phyloP scores from a whole-genome alignment of 2,888 invertebrate species.

The Chymomyza amoena region DNA sequence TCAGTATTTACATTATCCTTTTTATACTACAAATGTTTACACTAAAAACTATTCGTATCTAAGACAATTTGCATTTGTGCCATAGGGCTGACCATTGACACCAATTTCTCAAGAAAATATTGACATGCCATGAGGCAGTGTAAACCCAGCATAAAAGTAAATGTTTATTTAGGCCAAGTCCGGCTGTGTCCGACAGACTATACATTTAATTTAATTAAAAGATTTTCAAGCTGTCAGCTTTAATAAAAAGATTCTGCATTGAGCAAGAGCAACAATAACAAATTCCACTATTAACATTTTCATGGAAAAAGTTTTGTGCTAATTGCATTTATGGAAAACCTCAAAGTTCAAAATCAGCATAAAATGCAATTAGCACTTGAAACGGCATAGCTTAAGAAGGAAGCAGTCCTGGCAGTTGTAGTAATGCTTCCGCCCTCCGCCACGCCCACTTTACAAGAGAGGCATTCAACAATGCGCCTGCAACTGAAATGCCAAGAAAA shows the following conservation, averaged over 20 bases:
- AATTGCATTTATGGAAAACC: slow-evolving; percentile 58
- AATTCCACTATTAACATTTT: slow-evolving; percentile 44
- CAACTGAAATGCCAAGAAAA: slow-evolving; percentile 61
- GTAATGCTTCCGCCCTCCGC: background rate
- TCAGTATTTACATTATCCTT: too few relatives aligned
- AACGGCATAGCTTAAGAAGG: slow-evolving; percentile 14
- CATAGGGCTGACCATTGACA: too few relatives aligned
- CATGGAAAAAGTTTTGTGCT: slow-evolving; percentile 47
- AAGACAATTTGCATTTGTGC: too few relatives aligned
- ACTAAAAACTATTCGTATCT: too few relatives aligned
- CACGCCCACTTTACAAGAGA: background rate
- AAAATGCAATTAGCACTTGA: slow-evolving; percentile 63
- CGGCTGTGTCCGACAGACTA: background rate
- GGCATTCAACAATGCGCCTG: slow-evolving; percentile 32
- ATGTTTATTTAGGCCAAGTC: too few relatives aligned
- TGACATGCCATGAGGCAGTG: too few relatives aligned
- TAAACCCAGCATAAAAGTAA: too few relatives aligned
- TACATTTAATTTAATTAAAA: slow-evolving; percentile 50
- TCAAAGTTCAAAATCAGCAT: slow-evolving; percentile 48
- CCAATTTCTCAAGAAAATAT: too few relatives aligned
- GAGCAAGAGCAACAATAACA: slow-evolving; percentile 24
- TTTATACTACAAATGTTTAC: too few relatives aligned
- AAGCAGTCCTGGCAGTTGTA: background rate
- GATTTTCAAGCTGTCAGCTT: slow-evolving; percentile 18
- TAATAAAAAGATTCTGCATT: slow-evolving; percentile 17